Evolutionary conservation across 1,140 invertebrate genomes (phyloP), one percentile per base, ranked within the genome.

Genomic region (Tribolium madens): DNA sequence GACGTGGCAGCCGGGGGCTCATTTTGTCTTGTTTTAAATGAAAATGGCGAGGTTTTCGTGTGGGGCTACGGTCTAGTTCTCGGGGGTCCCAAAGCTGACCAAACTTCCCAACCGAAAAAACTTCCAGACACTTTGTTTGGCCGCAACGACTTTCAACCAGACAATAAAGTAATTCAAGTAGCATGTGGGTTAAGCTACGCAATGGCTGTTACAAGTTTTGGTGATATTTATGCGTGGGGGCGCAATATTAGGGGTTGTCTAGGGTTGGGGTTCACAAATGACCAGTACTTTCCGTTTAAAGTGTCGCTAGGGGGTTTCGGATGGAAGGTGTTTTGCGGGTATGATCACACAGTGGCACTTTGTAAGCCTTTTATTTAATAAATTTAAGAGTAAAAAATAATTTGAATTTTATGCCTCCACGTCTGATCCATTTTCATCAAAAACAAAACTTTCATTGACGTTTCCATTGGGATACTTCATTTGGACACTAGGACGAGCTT

Each of bases 61-160:
- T 98, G 97, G 97, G 97, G 97, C 6, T 97, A 91, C 86, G 97
- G 97, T 52, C 90, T 97, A 78, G 87, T 99, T 47, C 97, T 97
- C 0, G 89, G 93, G 48, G 97, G 97, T 0, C 97, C 96, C 0
- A 88, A 92, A 81, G 91, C 94, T 0, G 88, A 92, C 73, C 89
- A 90, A 74, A 86, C 91, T 3, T 78, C 84, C 3, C 86, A 86
- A 78, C 97, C 97, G 0, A 89, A 91, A 52, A 83, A 89, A 76
- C 91, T 98, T 50, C 93, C 97, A 5, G 83, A 90, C 5, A 89
- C 92, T 0, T 85, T 98, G 12, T 98, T 98, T 87, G 97, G 97
- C 0, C 84, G 87, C 15, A 97, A 96, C 86, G 91, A 93, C 79
- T 95, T 96, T 76, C 92, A 93, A 78, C 89, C 91, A 21, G 87